Evolutionary conservation across 2,113 vertebrate species (phyloP).

Genomic region (Indicator maculatus): DNA sequence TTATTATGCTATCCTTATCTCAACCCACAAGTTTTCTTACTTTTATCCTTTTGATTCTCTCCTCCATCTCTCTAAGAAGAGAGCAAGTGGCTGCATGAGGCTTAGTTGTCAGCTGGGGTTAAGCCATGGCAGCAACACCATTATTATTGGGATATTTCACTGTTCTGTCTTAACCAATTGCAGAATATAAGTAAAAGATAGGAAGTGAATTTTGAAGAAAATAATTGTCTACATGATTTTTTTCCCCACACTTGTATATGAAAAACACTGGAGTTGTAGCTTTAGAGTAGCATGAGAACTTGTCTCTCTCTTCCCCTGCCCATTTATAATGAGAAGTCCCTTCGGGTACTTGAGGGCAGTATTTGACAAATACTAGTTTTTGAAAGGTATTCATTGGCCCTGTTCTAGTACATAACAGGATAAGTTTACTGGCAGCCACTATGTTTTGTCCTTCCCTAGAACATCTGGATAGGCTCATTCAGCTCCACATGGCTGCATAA

Average conservation of each 20-base stretch:
- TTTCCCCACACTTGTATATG: background rate
- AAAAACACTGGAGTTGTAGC: background rate
- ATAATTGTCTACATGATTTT: background rate
- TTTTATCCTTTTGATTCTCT: background rate
- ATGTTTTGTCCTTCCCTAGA: background rate
- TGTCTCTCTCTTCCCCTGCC: background rate
- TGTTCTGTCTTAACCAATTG: background rate
- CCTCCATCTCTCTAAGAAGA: background rate
- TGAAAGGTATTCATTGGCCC: background rate
- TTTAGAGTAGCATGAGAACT: background rate
- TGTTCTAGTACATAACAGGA: background rate
- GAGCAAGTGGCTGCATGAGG: background rate
- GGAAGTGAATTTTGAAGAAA: background rate
- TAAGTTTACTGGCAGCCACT: background rate
- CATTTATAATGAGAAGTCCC: background rate
- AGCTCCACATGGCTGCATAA: background rate
- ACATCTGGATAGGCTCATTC: constrained; percentile 33
- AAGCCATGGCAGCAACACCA: background rate
- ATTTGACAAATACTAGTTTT: background rate
- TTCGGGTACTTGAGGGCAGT: background rate
- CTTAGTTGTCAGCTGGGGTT: background rate
- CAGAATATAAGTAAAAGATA: background rate
- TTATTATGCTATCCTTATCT: background rate
- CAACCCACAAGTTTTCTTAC: background rate
- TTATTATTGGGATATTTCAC: background rate